Evolutionary conservation across 2,113 vertebrate species (phyloP).

Genomic region (Reinhardtius hippoglossoides): DNA sequence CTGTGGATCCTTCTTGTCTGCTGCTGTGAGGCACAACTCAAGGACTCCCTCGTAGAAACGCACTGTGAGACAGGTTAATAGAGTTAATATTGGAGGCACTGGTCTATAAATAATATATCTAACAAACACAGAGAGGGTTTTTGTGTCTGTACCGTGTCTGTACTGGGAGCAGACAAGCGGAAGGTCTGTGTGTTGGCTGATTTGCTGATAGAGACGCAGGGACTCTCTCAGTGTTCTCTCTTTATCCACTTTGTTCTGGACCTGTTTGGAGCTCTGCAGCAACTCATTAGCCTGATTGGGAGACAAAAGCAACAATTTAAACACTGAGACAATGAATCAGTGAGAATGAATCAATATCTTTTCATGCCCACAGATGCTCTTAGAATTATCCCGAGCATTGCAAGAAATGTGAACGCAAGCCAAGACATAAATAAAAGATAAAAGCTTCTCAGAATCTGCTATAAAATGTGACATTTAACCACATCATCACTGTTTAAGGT

Average conservation of each 20-base stretch:
- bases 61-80: conserved; percentile 77
- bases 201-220: conserved; percentile 93
- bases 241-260: conserved; percentile 92
- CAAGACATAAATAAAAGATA: conserved; percentile 9
- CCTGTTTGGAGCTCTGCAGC: conserved; percentile 92
- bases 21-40: conserved; percentile 93
- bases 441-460: not conserved
- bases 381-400: not conserved
- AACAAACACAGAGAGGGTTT: not conserved
- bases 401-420: conserved; percentile 2
- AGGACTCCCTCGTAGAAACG: conserved; percentile 97
- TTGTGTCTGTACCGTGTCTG: conserved; percentile 87
- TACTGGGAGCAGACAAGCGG: conserved; percentile 93
- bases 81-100: not conserved
- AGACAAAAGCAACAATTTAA: conserved; percentile 30
- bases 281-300: conserved; percentile 92
- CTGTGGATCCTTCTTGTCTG: conserved; percentile 97
- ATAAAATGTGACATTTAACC: not conserved
- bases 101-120: not conserved
- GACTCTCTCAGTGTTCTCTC: conserved; percentile 93
- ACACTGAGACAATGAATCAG: conserved; percentile 9
- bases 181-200: conserved; percentile 95
- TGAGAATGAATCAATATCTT: conserved; percentile 23
- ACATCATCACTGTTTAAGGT: not conserved
- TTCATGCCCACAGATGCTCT: conserved; percentile 6